A percentile compares a stretch with the other conserved stretches of the same genome.
These are phyloP conservation scores for Yoshiicerus persimilis DNA, from an alignment of 1,140 invertebrate species.

Conservation along the genomic window DNA sequence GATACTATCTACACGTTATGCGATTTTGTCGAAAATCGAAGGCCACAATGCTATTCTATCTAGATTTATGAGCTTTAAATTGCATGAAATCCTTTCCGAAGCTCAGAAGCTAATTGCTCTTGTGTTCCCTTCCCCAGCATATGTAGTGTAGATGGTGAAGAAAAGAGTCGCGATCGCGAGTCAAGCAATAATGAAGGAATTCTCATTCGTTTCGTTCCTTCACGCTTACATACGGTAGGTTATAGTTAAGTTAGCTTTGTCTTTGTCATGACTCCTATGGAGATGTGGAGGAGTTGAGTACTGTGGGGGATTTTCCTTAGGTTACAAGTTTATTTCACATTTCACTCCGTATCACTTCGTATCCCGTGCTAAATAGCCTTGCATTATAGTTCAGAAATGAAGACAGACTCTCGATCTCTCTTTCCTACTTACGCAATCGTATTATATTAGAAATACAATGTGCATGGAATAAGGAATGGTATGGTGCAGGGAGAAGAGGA, in stretches of 20 bases:
- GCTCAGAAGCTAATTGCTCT: not conserved
- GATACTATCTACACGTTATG: not conserved
- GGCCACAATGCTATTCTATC: not conserved
- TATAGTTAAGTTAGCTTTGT: not conserved
- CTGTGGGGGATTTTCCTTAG: not conserved
- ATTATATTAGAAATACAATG: not conserved
- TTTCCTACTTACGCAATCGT: not conserved
- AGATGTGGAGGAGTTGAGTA: not conserved
- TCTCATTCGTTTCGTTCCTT: not conserved
- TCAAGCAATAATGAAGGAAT: not conserved
- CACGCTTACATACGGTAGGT: not conserved
- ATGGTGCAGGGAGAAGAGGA: not conserved
- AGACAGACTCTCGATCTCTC: not conserved
- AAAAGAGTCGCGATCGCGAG: not conserved
- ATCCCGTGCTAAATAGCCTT: not conserved
- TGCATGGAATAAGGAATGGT: not conserved
- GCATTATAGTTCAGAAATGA: not conserved
- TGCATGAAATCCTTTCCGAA: not conserved
- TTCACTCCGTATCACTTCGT: not conserved
- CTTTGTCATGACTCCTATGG: not conserved
- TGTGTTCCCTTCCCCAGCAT: not conserved
- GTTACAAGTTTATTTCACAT: not conserved
- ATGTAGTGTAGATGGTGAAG: not conserved
- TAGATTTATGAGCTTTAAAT: slow-evolving; percentile 18
- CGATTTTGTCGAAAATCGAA: not conserved